Base-by-base conservation (phyloP, 1,140 invertebrate species). In the Hetaerina americana region DNA sequence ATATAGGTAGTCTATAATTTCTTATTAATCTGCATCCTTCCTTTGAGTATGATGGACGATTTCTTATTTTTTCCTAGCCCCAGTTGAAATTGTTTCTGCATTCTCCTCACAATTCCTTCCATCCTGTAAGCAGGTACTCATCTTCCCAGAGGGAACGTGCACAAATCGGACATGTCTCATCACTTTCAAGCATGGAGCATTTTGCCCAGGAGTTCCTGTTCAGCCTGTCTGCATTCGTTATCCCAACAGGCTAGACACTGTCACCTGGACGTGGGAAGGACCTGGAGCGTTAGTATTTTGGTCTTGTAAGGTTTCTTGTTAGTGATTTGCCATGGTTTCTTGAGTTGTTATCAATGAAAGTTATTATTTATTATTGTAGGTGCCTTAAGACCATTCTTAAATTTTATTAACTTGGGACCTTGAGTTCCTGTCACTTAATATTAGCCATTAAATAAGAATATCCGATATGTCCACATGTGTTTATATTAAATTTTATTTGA, bases 261-360 rank as follows among this genome's bases (percentile, higher is more conserved):
- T 95, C 49, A 96, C 95, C 0, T 98, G 96, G 96, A 98, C 95
- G 5, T 98, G 96, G 95, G 93, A 97, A 82, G 95, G 96, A 72
- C 94, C 95, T 73, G 92, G 92, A 82, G 92, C 92, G 93, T 96
- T 85, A 92, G 92, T 90, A 66, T 18, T 73, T 27, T 12, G 12
- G 22, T 57, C 72, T 73, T n/a, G 72, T 71, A 27, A 72, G 22
- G 5, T 70, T 49, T 31, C 8, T 69, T 25, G 28, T 67, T 75
- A 22, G 71, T 69, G 15, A 18, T 25, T 18, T 22, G 8, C 10
- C 25, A 10, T 69, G 10, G 27, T 57, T 28, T 18, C 25, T 49
- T 25, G 25, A 15, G 25, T 25, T 10, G 25, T 68, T 68, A 10
- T 10, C 25, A 68, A 10, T 10, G 8, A 27, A 12, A 57, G n/a